phyloP scores from a whole-genome alignment of 2,113 vertebrate species.

The Glaucidium brasilianum region DNA sequence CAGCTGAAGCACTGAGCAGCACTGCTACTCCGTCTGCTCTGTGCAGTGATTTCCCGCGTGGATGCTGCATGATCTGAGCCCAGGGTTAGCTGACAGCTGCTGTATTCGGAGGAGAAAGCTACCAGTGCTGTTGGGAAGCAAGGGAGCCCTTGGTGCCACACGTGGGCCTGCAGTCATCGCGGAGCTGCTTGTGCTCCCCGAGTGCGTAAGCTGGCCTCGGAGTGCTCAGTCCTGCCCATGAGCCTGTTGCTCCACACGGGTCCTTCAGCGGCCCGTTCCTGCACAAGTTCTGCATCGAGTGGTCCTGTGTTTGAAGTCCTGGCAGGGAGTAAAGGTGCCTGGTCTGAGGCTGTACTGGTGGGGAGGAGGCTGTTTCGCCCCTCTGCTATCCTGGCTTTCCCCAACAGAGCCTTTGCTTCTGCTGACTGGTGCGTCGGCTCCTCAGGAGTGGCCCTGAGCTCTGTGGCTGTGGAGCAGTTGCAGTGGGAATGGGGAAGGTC shows the following conservation, averaged over 20 bases:
- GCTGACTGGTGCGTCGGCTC: not conserved
- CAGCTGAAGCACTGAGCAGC: not conserved
- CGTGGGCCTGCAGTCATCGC: not conserved
- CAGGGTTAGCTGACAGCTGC: not conserved
- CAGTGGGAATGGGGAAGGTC: not conserved
- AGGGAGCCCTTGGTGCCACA: not conserved
- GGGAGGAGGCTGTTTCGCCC: not conserved
- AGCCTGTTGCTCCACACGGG: not conserved
- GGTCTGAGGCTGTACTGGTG: not conserved
- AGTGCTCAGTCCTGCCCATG: not conserved
- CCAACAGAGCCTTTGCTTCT: not conserved
- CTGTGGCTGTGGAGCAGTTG: not conserved
- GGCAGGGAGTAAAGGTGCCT: not conserved
- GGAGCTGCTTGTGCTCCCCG: not conserved
- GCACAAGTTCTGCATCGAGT: not conserved
- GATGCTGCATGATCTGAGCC: not conserved
- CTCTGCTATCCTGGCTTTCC: not conserved
- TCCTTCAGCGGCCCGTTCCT: not conserved
- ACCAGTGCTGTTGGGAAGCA: not conserved
- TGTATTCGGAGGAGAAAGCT: not conserved
- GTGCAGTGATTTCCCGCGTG: not conserved
- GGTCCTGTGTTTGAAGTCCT: accelerated
- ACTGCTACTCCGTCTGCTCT: not conserved
- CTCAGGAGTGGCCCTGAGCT: accelerated
- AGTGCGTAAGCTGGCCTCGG: not conserved